Base-by-base conservation (phyloP, 2,888 invertebrate genomes). In the Myathropa florea region DNA sequence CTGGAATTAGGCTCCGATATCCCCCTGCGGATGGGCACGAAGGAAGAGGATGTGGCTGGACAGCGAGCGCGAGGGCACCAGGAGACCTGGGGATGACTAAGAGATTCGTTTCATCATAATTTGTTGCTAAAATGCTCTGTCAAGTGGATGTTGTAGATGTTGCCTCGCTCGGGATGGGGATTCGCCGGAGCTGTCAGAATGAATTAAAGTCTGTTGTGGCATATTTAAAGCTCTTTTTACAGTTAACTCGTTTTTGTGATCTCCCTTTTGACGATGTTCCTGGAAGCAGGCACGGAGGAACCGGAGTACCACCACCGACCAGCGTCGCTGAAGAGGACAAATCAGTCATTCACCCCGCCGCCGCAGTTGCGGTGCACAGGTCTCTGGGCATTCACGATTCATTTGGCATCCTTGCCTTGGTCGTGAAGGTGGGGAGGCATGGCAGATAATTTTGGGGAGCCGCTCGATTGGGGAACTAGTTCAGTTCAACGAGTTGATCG, bases 71-170 rank as follows among this genome's bases (percentile, higher is more conserved):
- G 33, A 78, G 64, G 36, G 64, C 3, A 30, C 7, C 28, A 18
- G 18, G 61, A 33, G 23, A 72, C 46, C 46, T 46, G 46, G 55
- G 68, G 79, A 83, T 86, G 83, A 86, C 78, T 86, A 75, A 86
- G 77, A 82, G 83, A 83, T 86, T 79, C 75, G 82, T 86, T 83
- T 86, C 83, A 79, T 86, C 86, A 86, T 86, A 86, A 86, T 83
- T 83, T 83, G 86, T 83, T 78, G 86, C 70, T 79, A 86, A 86
- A 83, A 86, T 86, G 71, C 63, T 79, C 83, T 78, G 63, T 71
- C 75, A 70, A 79, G 78, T 79, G 71, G 65, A 77, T 67, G 30
- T 76, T 78, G 53, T 57, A 23, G 61, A 21, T 46, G 33, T 53
- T 36, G 36, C 46, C 46, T 46, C 18, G 36, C 18, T 18, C 55